Evolutionary conservation across 2,113 vertebrate genomes (phyloP).

Genomic region (Hucho hucho): DNA sequence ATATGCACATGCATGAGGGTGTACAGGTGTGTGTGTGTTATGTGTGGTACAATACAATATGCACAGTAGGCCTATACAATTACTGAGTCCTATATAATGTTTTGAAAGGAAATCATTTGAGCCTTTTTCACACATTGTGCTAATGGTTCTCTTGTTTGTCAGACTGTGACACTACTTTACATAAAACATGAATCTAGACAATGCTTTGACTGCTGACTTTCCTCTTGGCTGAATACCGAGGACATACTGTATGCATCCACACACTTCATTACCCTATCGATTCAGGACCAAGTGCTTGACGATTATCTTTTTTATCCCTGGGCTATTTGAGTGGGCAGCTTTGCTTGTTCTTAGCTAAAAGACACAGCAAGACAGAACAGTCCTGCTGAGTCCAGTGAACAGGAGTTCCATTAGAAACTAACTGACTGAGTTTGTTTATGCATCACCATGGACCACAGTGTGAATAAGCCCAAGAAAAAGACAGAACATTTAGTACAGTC

Average conservation of each 20-base stretch:
- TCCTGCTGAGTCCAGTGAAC: slow-evolving; percentile 46
- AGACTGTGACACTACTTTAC: neutral
- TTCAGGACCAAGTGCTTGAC: slow-evolving; percentile 11
- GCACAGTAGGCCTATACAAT: no score
- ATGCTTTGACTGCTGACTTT: slow-evolving; percentile 3
- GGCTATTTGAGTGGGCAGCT: slow-evolving; percentile 24
- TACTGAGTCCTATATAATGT: no score
- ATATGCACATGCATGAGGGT: neutral
- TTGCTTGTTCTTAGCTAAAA: slow-evolving; percentile 40
- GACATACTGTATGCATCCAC: neutral
- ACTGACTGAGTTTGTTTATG: neutral
- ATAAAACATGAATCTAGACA: no score
- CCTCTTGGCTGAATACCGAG: slow-evolving; percentile 11
- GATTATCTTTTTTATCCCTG: slow-evolving; percentile 37
- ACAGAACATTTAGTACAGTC: neutral
- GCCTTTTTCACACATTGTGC: neutral
- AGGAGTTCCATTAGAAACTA: slow-evolving; percentile 44
- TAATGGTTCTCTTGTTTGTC: neutral
- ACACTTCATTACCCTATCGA: slow-evolving; percentile 20
- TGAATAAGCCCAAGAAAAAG: neutral
- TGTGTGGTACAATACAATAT: neutral
- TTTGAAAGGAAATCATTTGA: neutral
- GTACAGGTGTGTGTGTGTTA: neutral
- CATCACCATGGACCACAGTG: neutral
- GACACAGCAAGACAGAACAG: slow-evolving; percentile 14